These are phyloP conservation scores for Cisticola juncidis DNA, from an alignment of 2,113 vertebrate species.

Conservation along the genomic window DNA sequence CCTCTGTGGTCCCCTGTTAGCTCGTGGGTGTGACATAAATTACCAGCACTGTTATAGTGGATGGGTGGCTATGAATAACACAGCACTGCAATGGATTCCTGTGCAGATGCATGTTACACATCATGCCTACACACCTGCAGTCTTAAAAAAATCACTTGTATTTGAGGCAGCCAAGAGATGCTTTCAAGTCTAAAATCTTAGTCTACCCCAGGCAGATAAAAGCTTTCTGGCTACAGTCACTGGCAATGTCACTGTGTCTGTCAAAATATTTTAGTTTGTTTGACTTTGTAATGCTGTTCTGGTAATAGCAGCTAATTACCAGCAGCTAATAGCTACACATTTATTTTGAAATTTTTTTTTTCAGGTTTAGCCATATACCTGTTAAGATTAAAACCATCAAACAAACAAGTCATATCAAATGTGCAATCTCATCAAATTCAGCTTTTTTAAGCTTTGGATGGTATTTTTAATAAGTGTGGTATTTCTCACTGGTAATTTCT, in stretches of 20 bases:
- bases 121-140: background rate
- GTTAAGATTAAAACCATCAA: background rate
- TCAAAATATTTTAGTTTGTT: background rate
- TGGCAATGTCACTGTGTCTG: background rate
- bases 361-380: conserved; percentile 4
- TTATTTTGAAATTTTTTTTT: conserved; percentile 22
- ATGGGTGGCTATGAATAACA: background rate
- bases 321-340: background rate
- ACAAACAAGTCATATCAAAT: background rate
- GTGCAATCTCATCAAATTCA: conserved; percentile 16
- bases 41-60: conserved; percentile 9
- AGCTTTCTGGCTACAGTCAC: conserved; percentile 6
- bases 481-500: background rate
- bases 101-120: background rate
- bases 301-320: background rate
- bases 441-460: background rate
- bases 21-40: conserved; percentile 24
- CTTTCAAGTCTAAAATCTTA: conserved; percentile 35
- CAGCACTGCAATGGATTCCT: conserved; percentile 34
- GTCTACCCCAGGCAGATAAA: background rate
- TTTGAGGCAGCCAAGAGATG: background rate
- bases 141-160: background rate
- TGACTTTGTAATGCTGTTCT: background rate
- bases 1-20: background rate
- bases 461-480: conserved; percentile 6